phyloP scores from a whole-genome alignment of 2,888 invertebrate species.

The Lampropteryx suffumata region DNA sequence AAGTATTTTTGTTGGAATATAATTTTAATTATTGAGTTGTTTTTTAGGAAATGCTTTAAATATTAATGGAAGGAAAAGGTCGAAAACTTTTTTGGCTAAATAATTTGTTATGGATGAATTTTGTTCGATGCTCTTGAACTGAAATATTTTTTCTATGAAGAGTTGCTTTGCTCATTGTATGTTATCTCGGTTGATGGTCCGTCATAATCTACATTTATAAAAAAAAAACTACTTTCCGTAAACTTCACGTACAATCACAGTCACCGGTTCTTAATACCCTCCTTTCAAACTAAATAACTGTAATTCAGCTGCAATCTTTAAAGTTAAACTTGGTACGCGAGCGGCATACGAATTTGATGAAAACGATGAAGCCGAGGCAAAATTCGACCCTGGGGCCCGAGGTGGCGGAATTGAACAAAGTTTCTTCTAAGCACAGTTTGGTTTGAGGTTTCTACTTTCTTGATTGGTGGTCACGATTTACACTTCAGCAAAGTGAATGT shows the following conservation, averaged over 20 bases:
- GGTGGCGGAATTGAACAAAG: slow-evolving; percentile 14
- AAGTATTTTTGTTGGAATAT: slow-evolving; percentile 37
- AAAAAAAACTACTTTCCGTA: too few species aligned
- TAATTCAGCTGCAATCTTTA: slow-evolving; percentile 32
- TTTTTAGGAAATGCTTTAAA: slow-evolving; percentile 25
- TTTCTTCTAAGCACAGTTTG: slow-evolving; percentile 15
- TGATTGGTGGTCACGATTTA: slow-evolving; percentile 15
- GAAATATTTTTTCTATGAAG: too few species aligned
- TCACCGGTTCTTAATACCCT: slow-evolving; percentile 27
- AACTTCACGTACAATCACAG: too few species aligned
- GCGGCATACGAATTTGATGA: slow-evolving; percentile 25
- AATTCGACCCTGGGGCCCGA: slow-evolving; percentile 6
- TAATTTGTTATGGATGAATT: too few species aligned
- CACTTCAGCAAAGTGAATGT: slow-evolving; percentile 5
- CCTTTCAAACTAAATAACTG: slow-evolving; percentile 30
- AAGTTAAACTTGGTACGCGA: slow-evolving; percentile 16
- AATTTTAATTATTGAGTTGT: slow-evolving; percentile 31
- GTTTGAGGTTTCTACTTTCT: slow-evolving; percentile 10
- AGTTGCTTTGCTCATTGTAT: too few species aligned
- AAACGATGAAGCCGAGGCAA: slow-evolving; percentile 4
- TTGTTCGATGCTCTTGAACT: too few species aligned
- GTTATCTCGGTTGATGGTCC: too few species aligned
- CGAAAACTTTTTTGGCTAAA: background rate
- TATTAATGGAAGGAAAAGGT: slow-evolving; percentile 3
- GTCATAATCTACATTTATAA: too few species aligned